Base-by-base conservation (phyloP, 2,113 vertebrate species). In the Semnopithecus entellus region DNA sequence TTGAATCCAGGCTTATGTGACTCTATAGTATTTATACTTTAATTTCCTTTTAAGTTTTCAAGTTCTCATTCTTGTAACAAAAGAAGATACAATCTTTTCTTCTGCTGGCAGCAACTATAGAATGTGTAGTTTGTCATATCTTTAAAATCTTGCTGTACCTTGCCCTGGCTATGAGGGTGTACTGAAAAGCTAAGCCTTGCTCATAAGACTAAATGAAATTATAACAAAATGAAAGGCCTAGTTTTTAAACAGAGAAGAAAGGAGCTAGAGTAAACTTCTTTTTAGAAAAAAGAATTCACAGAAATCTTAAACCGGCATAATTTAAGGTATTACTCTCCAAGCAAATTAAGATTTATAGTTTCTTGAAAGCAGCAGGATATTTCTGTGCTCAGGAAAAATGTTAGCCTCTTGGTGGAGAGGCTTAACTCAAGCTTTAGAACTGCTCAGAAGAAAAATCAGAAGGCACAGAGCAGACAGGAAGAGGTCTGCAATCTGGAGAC, bases 201-300 rank as follows among this genome's bases (percentile, higher is more conserved):
- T 88, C 61, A 52, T 4, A 3, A 6, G 75, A 90, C 61, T 68
- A 75, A 52, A 66, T 61, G 48, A 92, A 66, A 79, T 57, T 52
- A 20, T 30, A 79, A 83, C 48, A 64, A 57, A 90, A 59, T 9
- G 70, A 89, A 81, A 80, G 12, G 20, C 5, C 13, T 82, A 4
- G 20, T 83, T 70, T 79, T 89, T 84, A 85, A 93, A 91, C 45
- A 45, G n/a, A 88, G 32, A 95, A 73, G 66, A 89, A 90, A 93
- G 45, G 30, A 73, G 76, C 40, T 57, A 17, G 17, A 92, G 52
- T 43, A 90, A 64, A 92, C 45, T 87, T 88, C 32, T 80, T 70
- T 89, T 89, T 48, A 81, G 75, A 57, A 68, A 35, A 82, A 85
- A 84, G 50, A 55, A 88, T 17, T 70, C 84, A 86, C 64, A 78